Evolutionary conservation across 2,888 invertebrate species (phyloP), one percentile per base, ranked within the genome.

Genomic region (Aleiodes alternator): DNA sequence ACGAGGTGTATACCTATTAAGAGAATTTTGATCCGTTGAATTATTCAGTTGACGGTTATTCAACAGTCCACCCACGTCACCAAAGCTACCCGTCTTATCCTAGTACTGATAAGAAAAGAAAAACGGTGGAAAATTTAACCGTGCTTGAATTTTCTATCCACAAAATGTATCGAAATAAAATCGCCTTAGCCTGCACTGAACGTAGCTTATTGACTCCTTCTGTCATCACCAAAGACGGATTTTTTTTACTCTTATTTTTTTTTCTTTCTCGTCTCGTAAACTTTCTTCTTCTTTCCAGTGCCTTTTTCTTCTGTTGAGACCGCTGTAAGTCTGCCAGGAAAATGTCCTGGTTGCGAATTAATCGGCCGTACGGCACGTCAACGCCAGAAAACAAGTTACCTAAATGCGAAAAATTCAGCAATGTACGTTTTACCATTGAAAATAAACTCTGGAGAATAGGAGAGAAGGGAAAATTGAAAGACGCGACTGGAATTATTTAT

Each of bases 11-110:
- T 12, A 64, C 14, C 8, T 29, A 77, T 77, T 70, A 73, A 69
- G 73, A 78, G 74, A 69, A 76, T 80, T 79, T 78, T 76, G 68
- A 80, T 73, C 69, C 74, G 76, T 48, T 82, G 81, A 84, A 84
- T 84, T 79, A 84, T 84, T 83, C 80, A 82, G 76, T 73, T 7
- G 55, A 48, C 8, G 16, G 14, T 53, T 53, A 16, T 53, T 53
- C 16, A 16, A 53, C 16, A 53, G 16, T 16, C 53, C 16, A 53
- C 53, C 14, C n/a, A n/a, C 53, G 16, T 16, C 53, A 53, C 53
- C 53, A 11, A 8, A 3, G 43, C 53, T n/a, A 53, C 53, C 53
- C 16, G 14, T 53, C 16, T 14, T 53, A 14, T 53, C 16, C 16
- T 43, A 23, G 6, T 53, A 16, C 34, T 34, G 34, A 4, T 38